phyloP scores from a whole-genome alignment of 1,140 invertebrate species.

The Hycleus cichorii region DNA sequence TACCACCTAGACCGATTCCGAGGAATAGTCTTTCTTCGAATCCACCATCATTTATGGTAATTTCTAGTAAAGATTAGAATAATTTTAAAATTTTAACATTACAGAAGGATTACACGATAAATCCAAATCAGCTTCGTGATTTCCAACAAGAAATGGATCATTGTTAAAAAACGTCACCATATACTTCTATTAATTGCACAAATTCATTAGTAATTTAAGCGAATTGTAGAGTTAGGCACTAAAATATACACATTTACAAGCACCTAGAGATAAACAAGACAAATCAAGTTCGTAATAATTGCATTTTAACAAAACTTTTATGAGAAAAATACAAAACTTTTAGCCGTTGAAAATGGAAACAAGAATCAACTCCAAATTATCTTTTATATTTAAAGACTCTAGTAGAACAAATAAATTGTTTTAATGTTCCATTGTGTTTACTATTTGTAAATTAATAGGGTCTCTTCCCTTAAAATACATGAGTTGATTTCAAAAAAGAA shows the following conservation, averaged over 20 bases:
- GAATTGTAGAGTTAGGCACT: too few relatives aligned
- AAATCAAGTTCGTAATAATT: too few relatives aligned
- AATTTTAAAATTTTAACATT: neutral
- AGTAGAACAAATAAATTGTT: neutral
- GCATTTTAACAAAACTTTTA: too few relatives aligned
- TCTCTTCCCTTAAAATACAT: neutral
- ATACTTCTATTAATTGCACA: too few relatives aligned
- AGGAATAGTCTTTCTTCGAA: constrained; percentile 24
- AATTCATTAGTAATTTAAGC: too few relatives aligned
- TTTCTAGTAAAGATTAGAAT: neutral
- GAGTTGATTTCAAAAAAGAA: neutral
- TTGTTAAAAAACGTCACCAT: too few relatives aligned
- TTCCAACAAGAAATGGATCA: neutral
- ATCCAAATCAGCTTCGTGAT: neutral
- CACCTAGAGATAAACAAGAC: too few relatives aligned
- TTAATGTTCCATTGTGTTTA: neutral
- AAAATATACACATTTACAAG: too few relatives aligned
- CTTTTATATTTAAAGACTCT: too few relatives aligned
- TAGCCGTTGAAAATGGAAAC: too few relatives aligned
- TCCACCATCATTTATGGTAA: constrained; percentile 6
- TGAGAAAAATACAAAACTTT: too few relatives aligned
- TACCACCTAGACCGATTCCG: constrained; percentile 37
- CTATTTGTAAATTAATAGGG: neutral
- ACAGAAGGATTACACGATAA: neutral
- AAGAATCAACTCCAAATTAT: too few relatives aligned